These are phyloP conservation scores for Dromas ardeola DNA, from an alignment of 2,113 vertebrate genomes.

Conservation along the genomic window DNA sequence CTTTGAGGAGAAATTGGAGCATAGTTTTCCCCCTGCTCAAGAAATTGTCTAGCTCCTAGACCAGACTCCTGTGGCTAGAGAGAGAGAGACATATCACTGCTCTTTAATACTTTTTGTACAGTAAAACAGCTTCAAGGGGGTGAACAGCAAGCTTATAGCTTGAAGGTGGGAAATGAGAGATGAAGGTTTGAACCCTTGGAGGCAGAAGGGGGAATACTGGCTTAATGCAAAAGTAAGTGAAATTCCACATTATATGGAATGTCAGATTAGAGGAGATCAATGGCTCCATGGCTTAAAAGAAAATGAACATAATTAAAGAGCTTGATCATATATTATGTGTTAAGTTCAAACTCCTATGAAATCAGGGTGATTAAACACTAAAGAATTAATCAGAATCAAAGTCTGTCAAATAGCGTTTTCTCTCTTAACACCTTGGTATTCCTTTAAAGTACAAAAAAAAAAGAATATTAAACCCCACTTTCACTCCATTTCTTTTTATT, in stretches of 20 bases:
- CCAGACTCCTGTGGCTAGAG: not conserved
- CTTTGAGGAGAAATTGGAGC: not conserved
- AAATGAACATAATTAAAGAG: conserved; percentile 58
- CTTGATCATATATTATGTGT: conserved; percentile 26
- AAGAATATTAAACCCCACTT: not conserved
- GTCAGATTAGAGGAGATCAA: conserved; percentile 55
- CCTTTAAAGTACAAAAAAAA: conserved; percentile 23
- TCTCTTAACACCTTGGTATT: conserved; percentile 13
- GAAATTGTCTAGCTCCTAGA: not conserved
- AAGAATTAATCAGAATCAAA: conserved; percentile 52
- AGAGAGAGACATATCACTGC: not conserved
- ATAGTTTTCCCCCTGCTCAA: not conserved
- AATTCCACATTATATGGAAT: conserved; percentile 53
- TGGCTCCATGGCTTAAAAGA: conserved; percentile 25
- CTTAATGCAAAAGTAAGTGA: conserved; percentile 54
- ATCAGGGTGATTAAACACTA: conserved; percentile 41
- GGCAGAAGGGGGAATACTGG: not conserved
- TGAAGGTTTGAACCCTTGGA: conserved; percentile 28
- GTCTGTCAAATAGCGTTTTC: conserved; percentile 25
- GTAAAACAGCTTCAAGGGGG: conserved; percentile 24
- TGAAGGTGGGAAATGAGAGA: conserved; percentile 36
- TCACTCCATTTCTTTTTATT: conserved; percentile 1
- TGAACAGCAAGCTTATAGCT: conserved; percentile 5
- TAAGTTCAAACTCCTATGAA: conserved; percentile 41
- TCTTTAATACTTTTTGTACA: conserved; percentile 22